Evolutionary conservation across 2,113 vertebrate genomes (phyloP).

Genomic region (Perca fluviatilis): DNA sequence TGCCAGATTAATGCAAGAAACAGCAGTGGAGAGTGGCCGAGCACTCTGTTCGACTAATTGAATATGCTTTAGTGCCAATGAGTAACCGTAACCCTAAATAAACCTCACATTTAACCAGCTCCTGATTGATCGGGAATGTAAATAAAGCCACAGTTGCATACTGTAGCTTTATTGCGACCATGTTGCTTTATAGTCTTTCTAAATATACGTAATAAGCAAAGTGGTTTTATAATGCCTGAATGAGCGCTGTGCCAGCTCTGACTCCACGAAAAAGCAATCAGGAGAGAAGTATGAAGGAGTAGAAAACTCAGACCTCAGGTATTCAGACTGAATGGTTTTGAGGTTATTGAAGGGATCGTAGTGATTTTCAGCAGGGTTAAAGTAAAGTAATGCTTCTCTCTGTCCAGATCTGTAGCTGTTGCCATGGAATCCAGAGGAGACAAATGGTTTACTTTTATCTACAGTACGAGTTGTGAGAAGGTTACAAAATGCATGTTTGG

Average conservation of each 20-base stretch:
- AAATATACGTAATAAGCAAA: conserved; percentile 47
- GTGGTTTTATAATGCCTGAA: conserved; percentile 38
- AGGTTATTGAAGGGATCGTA: conserved; percentile 49
- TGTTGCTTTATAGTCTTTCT: conserved; percentile 42
- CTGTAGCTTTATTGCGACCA: conserved; percentile 3
- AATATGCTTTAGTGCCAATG: conserved; percentile 51
- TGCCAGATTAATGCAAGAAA: conserved; percentile 54
- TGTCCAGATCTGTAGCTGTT: conserved; percentile 65
- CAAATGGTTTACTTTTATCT: conserved; percentile 56
- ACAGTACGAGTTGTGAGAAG: conserved; percentile 35
- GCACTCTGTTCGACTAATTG: conserved; percentile 44
- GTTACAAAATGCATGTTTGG: conserved; percentile 43
- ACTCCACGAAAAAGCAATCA: conserved; percentile 3
- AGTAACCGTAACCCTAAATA: conserved; percentile 60
- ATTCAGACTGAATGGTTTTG: conserved; percentile 58
- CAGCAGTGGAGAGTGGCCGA: conserved; percentile 29
- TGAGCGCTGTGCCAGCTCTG: conserved; percentile 36
- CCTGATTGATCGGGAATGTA: conserved; percentile 29
- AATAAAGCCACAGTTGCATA: conserved; percentile 27
- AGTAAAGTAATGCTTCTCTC: conserved; percentile 39
- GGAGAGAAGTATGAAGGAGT: conserved; percentile 43
- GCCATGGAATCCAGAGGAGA: conserved; percentile 73
- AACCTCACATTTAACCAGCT: conserved; percentile 43
- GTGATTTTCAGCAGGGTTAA: conserved; percentile 67
- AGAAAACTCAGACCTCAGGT: conserved; percentile 44